phyloP scores from a whole-genome alignment of 1,140 invertebrate species.

The Idris sp. region DNA sequence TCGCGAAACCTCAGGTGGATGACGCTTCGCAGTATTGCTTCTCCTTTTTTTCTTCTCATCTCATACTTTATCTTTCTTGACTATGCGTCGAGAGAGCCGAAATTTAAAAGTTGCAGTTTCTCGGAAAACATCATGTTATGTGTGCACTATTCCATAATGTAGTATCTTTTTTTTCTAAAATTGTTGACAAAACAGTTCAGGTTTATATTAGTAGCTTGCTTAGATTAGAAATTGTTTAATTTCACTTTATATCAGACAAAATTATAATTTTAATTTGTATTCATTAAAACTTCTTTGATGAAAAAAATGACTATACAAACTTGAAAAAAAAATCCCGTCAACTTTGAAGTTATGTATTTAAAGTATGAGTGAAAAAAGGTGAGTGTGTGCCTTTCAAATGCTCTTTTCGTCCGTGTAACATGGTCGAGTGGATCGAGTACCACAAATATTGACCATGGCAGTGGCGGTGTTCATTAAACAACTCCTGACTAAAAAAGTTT shows the following conservation, averaged over 20 bases:
- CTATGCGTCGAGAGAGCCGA: constrained; percentile 62
- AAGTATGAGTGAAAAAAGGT: constrained; percentile 11
- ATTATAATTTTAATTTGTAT: no score
- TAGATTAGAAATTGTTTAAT: neutral
- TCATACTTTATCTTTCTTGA: constrained; percentile 52
- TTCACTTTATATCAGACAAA: neutral
- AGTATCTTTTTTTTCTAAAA: constrained; percentile 21
- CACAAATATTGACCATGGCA: constrained; percentile 57
- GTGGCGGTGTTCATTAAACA: constrained; percentile 62
- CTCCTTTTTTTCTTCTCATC: constrained; percentile 33
- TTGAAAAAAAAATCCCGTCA: constrained; percentile 5
- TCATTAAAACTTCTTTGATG: no score
- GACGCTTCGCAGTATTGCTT: constrained; percentile 55
- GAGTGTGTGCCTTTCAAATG: constrained; percentile 9
- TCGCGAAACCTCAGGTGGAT: constrained; percentile 61
- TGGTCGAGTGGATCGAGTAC: constrained; percentile 50
- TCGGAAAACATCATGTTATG: constrained; percentile 60
- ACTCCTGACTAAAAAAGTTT: constrained; percentile 55
- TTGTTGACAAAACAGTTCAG: constrained; percentile 22
- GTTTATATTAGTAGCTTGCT: neutral
- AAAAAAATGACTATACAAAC: no score
- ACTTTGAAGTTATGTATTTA: constrained; percentile 6
- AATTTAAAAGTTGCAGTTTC: constrained; percentile 66
- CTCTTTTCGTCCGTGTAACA: constrained; percentile 53
- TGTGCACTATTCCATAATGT: constrained; percentile 43